Evolutionary conservation across 1,140 invertebrate species (phyloP).

Genomic region (Drosophila navojoa): DNA sequence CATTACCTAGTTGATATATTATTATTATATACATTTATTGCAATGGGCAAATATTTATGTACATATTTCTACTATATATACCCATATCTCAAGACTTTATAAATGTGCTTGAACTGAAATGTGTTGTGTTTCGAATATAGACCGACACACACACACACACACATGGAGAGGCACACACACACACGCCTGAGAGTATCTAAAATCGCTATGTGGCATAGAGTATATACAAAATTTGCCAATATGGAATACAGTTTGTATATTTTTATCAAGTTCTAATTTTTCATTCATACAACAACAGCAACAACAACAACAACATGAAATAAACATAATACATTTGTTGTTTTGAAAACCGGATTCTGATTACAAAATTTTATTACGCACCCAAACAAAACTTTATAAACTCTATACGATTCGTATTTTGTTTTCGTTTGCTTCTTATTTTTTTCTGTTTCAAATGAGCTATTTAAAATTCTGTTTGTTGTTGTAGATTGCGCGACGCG

Average conservation of each 20-base stretch:
- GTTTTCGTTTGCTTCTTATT: conserved; percentile 21
- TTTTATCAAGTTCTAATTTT: conserved; percentile 67
- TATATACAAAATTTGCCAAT: conserved; percentile 36
- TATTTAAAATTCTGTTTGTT: conserved; percentile 4
- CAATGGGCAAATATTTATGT: conserved; percentile 43
- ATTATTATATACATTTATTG: neutral
- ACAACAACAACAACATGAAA: conserved; percentile 11
- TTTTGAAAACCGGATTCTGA: conserved; percentile 49
- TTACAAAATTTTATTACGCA: conserved; percentile 59
- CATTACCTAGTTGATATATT: neutral
- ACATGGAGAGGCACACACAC: conserved; percentile 4
- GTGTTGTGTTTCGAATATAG: conserved; percentile 48
- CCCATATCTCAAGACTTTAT: conserved; percentile 36
- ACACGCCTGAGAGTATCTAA: conserved; percentile 12
- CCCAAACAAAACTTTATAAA: conserved; percentile 44
- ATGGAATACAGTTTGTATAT: conserved; percentile 50
- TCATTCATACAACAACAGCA: conserved; percentile 3
- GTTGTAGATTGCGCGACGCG: conserved; percentile 25
- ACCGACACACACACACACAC: conserved; percentile 14
- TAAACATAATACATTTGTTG: conserved; percentile 40
- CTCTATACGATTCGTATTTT: conserved; percentile 25
- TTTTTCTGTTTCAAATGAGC: conserved; percentile 16
- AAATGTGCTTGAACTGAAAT: conserved; percentile 28
- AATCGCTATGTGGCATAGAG: conserved; percentile 24
- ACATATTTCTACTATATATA: conserved; percentile 17